Percentiles rank a stretch among this genome's conserved stretches.
These are phyloP conservation scores for Mystacornis crossleyi DNA, from an alignment of 2,113 vertebrate genomes.

Conservation along the genomic window DNA sequence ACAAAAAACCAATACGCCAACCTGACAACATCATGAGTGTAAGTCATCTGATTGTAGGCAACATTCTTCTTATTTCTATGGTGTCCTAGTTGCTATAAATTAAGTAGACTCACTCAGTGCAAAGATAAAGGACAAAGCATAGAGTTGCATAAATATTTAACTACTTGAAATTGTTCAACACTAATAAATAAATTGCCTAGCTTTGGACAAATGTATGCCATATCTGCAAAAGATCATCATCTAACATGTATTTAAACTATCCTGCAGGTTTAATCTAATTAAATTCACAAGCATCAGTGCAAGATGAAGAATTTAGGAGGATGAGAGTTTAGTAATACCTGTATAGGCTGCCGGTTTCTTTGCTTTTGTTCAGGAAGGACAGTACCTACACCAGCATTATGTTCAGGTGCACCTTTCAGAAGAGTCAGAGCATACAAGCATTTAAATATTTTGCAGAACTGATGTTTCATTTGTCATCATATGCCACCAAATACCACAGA, in stretches of 20 bases:
- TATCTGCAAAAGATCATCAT: background rate
- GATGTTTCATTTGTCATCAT: background rate
- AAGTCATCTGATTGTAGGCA: background rate
- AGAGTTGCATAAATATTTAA: background rate
- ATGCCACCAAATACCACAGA: background rate
- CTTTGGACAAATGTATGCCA: background rate
- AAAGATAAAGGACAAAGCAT: background rate
- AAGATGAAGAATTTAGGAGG: background rate
- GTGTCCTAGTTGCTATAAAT: background rate
- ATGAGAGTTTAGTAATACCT: background rate
- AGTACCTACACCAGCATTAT: background rate
- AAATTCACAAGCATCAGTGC: background rate
- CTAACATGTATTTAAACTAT: background rate
- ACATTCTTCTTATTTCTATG: background rate
- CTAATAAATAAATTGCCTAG: background rate
- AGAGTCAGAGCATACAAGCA: rapidly evolving
- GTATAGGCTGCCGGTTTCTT: background rate
- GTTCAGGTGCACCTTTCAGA: background rate
- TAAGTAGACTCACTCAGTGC: background rate
- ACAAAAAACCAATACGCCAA: background rate
- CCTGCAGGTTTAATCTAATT: background rate
- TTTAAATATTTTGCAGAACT: background rate
- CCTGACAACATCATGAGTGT: background rate
- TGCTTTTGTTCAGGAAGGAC: background rate
- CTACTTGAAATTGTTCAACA: background rate